These are phyloP conservation scores for Arizona elegans DNA, from an alignment of 2,113 vertebrate genomes.

Conservation along the genomic window DNA sequence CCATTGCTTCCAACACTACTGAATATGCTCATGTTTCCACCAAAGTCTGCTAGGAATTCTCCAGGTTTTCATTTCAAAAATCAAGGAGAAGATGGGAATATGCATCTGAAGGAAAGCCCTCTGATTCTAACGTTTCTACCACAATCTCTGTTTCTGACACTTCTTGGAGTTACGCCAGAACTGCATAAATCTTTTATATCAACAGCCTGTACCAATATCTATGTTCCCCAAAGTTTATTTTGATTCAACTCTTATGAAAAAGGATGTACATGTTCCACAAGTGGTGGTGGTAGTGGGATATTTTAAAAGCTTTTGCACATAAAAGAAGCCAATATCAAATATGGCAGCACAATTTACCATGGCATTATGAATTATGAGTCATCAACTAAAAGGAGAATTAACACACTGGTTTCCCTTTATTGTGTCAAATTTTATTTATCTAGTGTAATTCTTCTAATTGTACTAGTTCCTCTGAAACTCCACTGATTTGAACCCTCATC, in stretches of 20 bases:
- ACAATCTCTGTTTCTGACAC: background rate
- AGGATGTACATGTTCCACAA: background rate
- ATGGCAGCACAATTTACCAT: background rate
- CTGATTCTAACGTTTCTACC: background rate
- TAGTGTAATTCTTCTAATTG: slow-evolving; percentile 9
- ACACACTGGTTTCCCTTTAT: slow-evolving; percentile 11
- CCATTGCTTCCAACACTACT: too few species aligned
- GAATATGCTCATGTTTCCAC: too few species aligned
- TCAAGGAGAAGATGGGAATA: background rate
- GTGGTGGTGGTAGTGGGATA: too few species aligned
- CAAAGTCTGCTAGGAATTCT: too few species aligned
- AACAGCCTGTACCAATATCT: background rate
- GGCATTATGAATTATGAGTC: slow-evolving; percentile 18
- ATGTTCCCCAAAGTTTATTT: background rate
- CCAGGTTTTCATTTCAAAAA: too few species aligned
- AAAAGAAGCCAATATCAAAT: background rate
- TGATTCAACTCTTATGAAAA: background rate
- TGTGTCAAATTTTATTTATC: slow-evolving; percentile 10
- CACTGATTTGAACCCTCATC: background rate
- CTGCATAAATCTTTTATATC: background rate
- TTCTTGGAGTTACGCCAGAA: background rate
- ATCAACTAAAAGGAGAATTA: background rate
- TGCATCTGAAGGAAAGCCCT: background rate
- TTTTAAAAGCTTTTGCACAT: background rate
- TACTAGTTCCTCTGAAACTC: slow-evolving; percentile 19